Base-by-base conservation (phyloP, 2,113 vertebrate species). In the Myrmecobius fasciatus region DNA sequence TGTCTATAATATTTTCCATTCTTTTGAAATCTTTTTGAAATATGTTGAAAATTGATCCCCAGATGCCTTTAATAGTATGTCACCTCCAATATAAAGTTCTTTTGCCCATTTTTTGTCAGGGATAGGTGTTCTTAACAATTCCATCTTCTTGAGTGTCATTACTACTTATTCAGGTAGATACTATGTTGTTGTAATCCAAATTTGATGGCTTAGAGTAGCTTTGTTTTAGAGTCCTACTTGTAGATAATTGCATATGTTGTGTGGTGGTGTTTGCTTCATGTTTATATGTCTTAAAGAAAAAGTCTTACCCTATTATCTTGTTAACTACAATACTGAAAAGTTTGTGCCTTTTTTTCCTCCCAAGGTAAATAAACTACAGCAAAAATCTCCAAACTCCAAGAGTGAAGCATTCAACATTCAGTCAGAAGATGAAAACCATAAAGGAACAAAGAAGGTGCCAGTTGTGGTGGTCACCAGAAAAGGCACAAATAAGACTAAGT, bases 311-410 rank as follows among this genome's bases (percentile, higher is more conserved):
- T 51, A 47, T 22, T 92, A 60, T 91, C 49, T 92, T 93, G 88
- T 92, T 92, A 6, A 94, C 91, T 96, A 92, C 97, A 95, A 97
- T 92, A 3, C 93, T 96, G 56, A 90, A 49, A 67, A 67, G 11
- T 17, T 67, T 60, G 28, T 36, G 12, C 43, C 20, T 83, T 93
- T 28, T 96, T 91, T 97, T 95, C 96, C 54, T 94, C 88, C 93
- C 89, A 96, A 99, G 99, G 98, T 99, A 90, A 96, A 96, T 91
- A 99, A 98, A 96, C 96, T 99, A 91, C 98, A 98, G 83, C 98
- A 97, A 96, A 98, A 98, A 97, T 95, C 98, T 97, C 95, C 98
- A 89, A 98, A 97, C 54, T 3, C 98, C 95, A 98, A 98, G 96
- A 98, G 95, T 95, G 95, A 96, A 43, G 36, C 96, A 56, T 92